phyloP scores from a whole-genome alignment of 2,888 invertebrate genomes.

The Orchestes rusci region DNA sequence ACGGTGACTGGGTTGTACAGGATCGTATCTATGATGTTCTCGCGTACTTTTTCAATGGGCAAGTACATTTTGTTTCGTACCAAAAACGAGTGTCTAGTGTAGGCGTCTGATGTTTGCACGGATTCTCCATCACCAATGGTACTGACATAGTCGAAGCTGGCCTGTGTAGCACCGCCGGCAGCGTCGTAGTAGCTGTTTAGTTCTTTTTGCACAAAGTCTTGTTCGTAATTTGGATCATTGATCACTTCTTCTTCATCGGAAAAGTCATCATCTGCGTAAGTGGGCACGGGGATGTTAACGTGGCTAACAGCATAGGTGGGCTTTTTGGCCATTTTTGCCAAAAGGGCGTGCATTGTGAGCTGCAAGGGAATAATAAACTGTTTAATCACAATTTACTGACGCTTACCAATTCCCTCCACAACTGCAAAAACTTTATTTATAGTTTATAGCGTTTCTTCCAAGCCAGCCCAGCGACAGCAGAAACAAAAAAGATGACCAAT shows the following conservation, averaged over 20 bases:
- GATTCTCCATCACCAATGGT: slow-evolving; percentile 14
- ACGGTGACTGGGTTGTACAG: slow-evolving; percentile 66
- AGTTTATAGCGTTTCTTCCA: too few species aligned
- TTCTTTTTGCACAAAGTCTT: slow-evolving; percentile 34
- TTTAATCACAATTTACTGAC: too few species aligned
- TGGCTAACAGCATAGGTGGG: slow-evolving; percentile 25
- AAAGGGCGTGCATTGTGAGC: slow-evolving; percentile 27
- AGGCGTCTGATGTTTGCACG: not conserved
- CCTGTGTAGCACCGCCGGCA: slow-evolving; percentile 16
- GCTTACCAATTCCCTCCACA: too few species aligned
- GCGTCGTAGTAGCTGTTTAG: slow-evolving; percentile 34
- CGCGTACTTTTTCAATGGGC: not conserved
- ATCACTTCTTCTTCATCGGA: slow-evolving; percentile 46
- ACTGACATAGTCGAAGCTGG: slow-evolving; percentile 23
- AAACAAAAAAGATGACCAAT: too few species aligned
- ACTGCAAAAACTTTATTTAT: too few species aligned
- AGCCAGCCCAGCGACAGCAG: too few species aligned
- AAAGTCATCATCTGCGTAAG: slow-evolving; percentile 17
- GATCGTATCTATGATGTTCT: slow-evolving; percentile 59
- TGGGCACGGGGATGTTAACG: slow-evolving; percentile 26
- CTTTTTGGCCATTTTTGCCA: slow-evolving; percentile 23
- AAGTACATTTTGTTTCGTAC: not conserved
- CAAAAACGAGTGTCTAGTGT: not conserved
- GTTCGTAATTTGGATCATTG: slow-evolving; percentile 30
- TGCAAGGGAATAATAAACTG: not conserved